A percentile compares a stretch with the other conserved stretches of the same genome.
Conservation (phyloP, 30 jellyfish, hydroid and myxozoan species). For the Sanderia malayensis region DNA sequence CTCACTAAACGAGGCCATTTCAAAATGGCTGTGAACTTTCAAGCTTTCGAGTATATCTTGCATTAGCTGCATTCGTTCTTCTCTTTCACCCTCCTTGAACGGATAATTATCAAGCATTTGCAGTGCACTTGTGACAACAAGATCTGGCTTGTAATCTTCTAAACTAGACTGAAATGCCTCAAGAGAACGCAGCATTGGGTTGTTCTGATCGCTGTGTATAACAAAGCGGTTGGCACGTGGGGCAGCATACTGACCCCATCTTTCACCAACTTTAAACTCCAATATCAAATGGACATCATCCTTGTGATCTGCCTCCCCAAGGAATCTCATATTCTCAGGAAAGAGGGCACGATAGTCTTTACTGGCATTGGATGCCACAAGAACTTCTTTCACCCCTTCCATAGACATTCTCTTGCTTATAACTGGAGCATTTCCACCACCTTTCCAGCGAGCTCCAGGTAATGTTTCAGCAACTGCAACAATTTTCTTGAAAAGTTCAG, state of each 20-base stretch:
- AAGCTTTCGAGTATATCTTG: slow-evolving; percentile 57
- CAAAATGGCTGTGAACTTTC: slow-evolving; percentile 69
- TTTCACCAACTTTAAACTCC: slow-evolving; percentile 85
- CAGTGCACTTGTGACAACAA: slow-evolving; percentile 75
- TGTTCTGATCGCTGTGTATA: slow-evolving; percentile 76
- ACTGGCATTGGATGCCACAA: slow-evolving; percentile 80
- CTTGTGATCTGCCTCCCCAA: slow-evolving; percentile 56
- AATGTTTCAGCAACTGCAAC: slow-evolving; percentile 52
- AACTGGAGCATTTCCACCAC: slow-evolving; percentile 97
- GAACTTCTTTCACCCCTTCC: slow-evolving; percentile 71
- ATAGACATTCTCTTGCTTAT: slow-evolving; percentile 62
- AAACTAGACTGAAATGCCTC: slow-evolving; percentile 57
- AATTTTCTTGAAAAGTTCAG: slow-evolving; percentile 39
- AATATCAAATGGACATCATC: slow-evolving; percentile 87
- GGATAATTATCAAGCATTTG: slow-evolving; percentile 93
- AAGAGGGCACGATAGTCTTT: slow-evolving; percentile 33
- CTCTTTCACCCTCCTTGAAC: slow-evolving; percentile 75
- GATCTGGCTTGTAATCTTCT: slow-evolving; percentile 48
- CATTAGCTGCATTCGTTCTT: slow-evolving; percentile 62
- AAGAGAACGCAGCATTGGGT: slow-evolving; percentile 63
- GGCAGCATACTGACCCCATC: slow-evolving; percentile 75
- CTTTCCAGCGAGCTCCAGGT: slow-evolving; percentile 68
- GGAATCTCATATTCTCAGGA: slow-evolving; percentile 55
- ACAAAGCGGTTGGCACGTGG: slow-evolving; percentile 86
- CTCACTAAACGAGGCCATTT: slow-evolving; percentile 95